A percentile compares a stretch with the other conserved stretches of the same genome.
These are phyloP conservation scores for Rachycentron canadum DNA, from an alignment of 2,797 vertebrate species.

Conservation along the genomic window DNA sequence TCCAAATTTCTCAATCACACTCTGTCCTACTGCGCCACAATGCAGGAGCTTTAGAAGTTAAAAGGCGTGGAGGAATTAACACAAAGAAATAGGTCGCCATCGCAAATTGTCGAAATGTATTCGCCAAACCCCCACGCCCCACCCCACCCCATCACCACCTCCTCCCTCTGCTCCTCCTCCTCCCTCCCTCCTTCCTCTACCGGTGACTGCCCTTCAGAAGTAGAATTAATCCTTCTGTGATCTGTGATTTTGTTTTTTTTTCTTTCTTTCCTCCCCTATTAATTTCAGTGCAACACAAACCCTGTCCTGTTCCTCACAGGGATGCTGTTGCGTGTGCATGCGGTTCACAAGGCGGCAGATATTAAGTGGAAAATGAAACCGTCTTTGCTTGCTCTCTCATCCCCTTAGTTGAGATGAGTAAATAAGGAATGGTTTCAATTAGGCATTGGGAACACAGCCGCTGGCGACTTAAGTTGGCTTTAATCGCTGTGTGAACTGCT, in stretches of 20 bases:
- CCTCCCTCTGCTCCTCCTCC: constrained; percentile 12
- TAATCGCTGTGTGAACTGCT: constrained; percentile 82
- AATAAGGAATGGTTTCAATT: constrained; percentile 86
- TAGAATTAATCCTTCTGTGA: constrained; percentile 84
- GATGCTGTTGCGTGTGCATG: constrained; percentile 28
- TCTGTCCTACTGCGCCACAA: constrained; percentile 71
- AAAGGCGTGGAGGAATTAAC: constrained; percentile 79
- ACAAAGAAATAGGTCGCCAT: constrained; percentile 79
- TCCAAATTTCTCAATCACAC: constrained; percentile 82
- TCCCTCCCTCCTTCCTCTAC: constrained; percentile 25
- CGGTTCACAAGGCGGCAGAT: constrained; percentile 63
- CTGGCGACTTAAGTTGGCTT: constrained; percentile 75
- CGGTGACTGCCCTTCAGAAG: constrained; percentile 64
- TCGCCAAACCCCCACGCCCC: neutral
- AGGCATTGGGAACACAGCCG: constrained; percentile 76
- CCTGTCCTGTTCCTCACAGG: constrained; percentile 60
- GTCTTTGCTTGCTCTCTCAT: constrained; percentile 67
- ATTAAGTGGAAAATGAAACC: constrained; percentile 70
- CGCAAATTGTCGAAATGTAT: constrained; percentile 56
- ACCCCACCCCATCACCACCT: too few species aligned
- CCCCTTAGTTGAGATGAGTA: constrained; percentile 77
- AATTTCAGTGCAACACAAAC: constrained; percentile 64
- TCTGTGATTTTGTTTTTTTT: constrained; percentile 72
- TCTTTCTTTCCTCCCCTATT: constrained; percentile 46
- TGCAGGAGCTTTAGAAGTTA: constrained; percentile 70